Conservation (phyloP, 2,888 invertebrate species). For the Itoplectis maculator region DNA sequence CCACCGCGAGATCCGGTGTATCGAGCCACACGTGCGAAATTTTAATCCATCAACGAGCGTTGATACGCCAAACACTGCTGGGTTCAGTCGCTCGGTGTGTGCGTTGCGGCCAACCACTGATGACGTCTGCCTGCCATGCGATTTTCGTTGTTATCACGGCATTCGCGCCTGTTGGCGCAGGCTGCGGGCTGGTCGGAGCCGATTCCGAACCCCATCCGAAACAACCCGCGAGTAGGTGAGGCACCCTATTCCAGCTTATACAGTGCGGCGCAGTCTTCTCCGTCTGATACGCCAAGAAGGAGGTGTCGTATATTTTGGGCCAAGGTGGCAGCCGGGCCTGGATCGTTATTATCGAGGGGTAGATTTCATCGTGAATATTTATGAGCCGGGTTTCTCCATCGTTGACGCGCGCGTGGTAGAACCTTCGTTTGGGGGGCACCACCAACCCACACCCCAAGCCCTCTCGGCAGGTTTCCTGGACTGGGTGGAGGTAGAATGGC, state of each 20-base stretch:
- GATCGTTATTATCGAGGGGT: conserved; percentile 84
- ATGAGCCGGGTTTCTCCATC: conserved; percentile 79
- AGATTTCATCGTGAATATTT: conserved; percentile 84
- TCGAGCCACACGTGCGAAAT: conserved; percentile 16
- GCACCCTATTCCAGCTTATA: conserved; percentile 59
- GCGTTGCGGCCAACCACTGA: neutral
- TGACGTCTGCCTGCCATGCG: neutral
- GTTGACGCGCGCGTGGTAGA: conserved; percentile 66
- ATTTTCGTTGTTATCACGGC: conserved; percentile 33
- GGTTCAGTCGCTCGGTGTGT: neutral
- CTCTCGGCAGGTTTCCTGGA: conserved; percentile 65
- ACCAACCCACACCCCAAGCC: conserved; percentile 63
- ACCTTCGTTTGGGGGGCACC: conserved; percentile 38
- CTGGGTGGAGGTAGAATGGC: conserved; percentile 33
- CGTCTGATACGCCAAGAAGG: conserved; percentile 75
- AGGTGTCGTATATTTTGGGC: conserved; percentile 80
- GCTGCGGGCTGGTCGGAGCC: neutral
- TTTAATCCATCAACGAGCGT: conserved; percentile 1
- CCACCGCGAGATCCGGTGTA: neutral
- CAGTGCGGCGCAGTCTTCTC: neutral
- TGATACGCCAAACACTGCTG: neutral
- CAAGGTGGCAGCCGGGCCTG: conserved; percentile 52
- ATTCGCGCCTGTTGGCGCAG: too few species aligned
- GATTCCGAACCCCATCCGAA: conserved; percentile 43
- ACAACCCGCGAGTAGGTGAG: too few species aligned